Base-by-base conservation (phyloP, 1,140 invertebrate species). In the Drosophila guanche region DNA sequence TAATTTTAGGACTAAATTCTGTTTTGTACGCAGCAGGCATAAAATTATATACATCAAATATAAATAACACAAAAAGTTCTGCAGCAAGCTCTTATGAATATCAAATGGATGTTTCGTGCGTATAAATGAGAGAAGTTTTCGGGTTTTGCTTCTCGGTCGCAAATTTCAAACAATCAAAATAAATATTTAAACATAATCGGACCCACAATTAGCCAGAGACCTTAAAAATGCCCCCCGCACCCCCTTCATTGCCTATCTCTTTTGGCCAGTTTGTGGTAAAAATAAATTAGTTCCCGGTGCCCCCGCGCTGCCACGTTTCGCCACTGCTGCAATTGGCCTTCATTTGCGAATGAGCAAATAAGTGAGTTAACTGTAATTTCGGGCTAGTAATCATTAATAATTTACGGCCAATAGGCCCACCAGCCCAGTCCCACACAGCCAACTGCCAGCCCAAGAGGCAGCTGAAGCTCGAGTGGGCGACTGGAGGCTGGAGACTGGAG, bases 351-450 rank as follows among this genome's bases (percentile, higher is more conserved):
- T 88, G 81, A 86, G 81, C 75, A 81, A 86, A 83, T 86, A 88
- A 86, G 83, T 86, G 83, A 86, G 78, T 86, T 88, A 83, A 83
- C 81, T 86, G 83, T 86, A 86, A 86, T 86, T 81, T 79, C 83
- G 70, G 81, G 58, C 81, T 86, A 88, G 81, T 88, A 81, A 86
- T 81, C 81, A 86, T 86, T 88, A 86, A 88, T 86, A 83, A 86
- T 86, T 86, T 81, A 88, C 88, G 81, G 68, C 85, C 83, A 81
- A 67, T 86, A 88, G 65, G 61, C 63, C 50, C 16, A 20, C 67
- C 29, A 56, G 51, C 63, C 43, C 41, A 48, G 55, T 20, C n/a
- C 16, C 29, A 10, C 16, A 5, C 51, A 14, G 7, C 27, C 22
- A 48, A 40, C 54, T 56, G 12, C 14, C 29, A 25, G 25, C 22